phyloP scores from a whole-genome alignment of 2,113 vertebrate species.

The Planiliza haematocheilus region DNA sequence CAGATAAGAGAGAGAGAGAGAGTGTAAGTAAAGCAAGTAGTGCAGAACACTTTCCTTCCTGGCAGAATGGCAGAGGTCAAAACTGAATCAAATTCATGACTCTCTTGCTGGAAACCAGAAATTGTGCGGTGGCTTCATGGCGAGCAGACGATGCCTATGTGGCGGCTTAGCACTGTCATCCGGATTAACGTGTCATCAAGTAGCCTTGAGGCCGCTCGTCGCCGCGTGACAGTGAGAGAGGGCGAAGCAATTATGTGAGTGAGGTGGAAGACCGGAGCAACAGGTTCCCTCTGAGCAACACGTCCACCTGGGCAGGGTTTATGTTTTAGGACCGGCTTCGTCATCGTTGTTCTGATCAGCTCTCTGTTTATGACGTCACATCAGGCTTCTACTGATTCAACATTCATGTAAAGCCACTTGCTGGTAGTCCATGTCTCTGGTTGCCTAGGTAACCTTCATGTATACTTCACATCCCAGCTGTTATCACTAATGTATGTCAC shows the following conservation, averaged over 20 bases:
- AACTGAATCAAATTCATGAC: conserved; percentile 22
- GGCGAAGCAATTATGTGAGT: conserved; percentile 36
- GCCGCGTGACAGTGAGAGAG: conserved; percentile 24
- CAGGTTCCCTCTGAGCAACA: neutral
- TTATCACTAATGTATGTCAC: too few relatives aligned
- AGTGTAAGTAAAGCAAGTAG: neutral
- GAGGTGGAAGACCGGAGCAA: neutral
- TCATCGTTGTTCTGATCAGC: neutral
- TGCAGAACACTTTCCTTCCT: neutral
- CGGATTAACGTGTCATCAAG: conserved; percentile 51
- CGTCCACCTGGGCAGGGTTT: neutral
- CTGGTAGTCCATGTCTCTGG: too few relatives aligned
- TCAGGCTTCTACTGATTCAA: too few relatives aligned
- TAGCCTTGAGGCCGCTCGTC: conserved; percentile 27
- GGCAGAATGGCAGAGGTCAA: conserved; percentile 24
- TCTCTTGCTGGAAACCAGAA: conserved; percentile 2
- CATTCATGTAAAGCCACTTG: too few relatives aligned
- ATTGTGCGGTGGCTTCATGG: neutral
- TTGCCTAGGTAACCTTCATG: too few relatives aligned
- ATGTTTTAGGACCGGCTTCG: neutral
- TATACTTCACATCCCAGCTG: too few relatives aligned
- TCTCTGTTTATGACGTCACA: too few relatives aligned
- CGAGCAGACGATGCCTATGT: conserved; percentile 10
- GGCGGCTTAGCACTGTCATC: conserved; percentile 26
- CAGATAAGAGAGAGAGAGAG: neutral